These are phyloP conservation scores for Daphoenositta chrysoptera DNA, from an alignment of 2,113 vertebrate species.

Conservation along the genomic window DNA sequence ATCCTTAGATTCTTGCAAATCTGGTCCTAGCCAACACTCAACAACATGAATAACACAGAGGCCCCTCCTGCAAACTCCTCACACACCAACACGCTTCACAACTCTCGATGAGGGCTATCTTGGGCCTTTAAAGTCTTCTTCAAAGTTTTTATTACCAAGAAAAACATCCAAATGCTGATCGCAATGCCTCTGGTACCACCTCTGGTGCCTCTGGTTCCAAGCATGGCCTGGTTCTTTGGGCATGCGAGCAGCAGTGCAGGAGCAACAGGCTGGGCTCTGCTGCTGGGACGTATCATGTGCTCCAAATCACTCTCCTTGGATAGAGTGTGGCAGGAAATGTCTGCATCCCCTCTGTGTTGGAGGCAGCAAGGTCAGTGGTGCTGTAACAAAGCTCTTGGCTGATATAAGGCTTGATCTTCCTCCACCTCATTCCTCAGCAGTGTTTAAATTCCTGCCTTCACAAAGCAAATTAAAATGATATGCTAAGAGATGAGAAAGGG, in stretches of 20 bases:
- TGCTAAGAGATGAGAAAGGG: neutral
- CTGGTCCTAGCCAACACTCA: neutral
- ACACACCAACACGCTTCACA: neutral
- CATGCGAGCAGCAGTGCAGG: fast-evolving
- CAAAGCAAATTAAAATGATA: neutral
- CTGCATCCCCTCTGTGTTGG: neutral
- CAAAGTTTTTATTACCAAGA: neutral
- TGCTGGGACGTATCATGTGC: neutral
- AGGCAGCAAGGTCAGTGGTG: neutral
- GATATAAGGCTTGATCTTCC: neutral
- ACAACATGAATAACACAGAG: too few relatives aligned
- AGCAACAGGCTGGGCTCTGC: neutral
- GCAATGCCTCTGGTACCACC: neutral
- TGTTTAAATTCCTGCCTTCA: neutral
- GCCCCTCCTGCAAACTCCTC: neutral
- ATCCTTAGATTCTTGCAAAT: neutral
- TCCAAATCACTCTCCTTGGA: neutral
- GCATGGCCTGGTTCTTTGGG: neutral
- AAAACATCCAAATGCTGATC: neutral
- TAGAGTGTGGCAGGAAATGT: fast-evolving
- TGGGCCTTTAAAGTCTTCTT: neutral
- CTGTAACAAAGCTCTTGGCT: neutral
- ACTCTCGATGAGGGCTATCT: neutral
- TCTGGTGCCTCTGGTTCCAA: fast-evolving
- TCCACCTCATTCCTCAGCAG: neutral